Evolutionary conservation across 1,140 invertebrate genomes (phyloP).

Genomic region (Lamellibrachia luymesi): DNA sequence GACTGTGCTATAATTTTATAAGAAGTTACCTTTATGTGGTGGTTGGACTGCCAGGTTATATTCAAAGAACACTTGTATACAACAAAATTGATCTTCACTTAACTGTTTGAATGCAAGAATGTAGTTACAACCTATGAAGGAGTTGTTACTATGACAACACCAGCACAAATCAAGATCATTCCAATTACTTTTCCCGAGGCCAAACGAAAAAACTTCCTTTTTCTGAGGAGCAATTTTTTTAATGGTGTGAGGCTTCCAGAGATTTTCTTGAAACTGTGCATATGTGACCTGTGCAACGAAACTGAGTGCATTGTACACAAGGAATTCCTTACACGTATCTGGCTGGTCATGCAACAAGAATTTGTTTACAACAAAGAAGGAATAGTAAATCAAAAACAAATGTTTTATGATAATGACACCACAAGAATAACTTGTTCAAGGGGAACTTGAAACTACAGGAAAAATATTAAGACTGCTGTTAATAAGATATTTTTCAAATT

Average conservation of each 20-base stretch:
- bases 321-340: background rate
- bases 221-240: background rate
- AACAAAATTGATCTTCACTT: too few species aligned
- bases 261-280: background rate
- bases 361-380: too few species aligned
- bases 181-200: background rate
- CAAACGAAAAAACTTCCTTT: background rate
- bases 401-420: background rate
- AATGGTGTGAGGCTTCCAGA: background rate
- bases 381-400: too few species aligned
- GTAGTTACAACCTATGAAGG: background rate
- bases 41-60: too few species aligned
- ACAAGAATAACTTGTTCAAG: background rate
- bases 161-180: background rate
- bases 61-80: too few species aligned
- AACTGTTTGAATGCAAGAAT: background rate
- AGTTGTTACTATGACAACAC: background rate
- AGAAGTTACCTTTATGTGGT: too few species aligned
- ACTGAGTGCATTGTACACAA: background rate
- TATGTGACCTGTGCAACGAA: background rate
- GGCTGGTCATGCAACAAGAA: background rate
- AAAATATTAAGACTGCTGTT: too few species aligned
- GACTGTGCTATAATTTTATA: too few species aligned
- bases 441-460: too few species aligned
- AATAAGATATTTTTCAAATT: too few species aligned